Conservation (phyloP, 2,888 invertebrate genomes). For the Piscicola geometra region DNA sequence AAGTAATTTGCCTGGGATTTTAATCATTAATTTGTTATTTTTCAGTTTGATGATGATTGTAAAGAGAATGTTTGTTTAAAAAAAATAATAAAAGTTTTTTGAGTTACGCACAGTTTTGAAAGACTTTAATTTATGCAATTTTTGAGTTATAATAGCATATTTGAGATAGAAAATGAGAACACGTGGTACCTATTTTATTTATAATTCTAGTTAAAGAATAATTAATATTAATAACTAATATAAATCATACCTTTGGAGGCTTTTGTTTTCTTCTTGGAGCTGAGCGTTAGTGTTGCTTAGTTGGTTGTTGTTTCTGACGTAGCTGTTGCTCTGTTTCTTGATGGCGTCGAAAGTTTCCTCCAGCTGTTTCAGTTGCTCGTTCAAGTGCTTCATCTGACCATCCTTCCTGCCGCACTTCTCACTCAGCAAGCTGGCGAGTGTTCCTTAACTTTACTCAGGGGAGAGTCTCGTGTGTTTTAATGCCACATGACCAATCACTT, state of each 20-base stretch:
- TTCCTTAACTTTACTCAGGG: neutral
- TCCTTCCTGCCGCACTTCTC: neutral
- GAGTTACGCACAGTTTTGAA: too few species aligned
- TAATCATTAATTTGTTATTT: too few species aligned
- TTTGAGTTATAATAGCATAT: too few species aligned
- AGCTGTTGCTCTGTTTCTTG: neutral
- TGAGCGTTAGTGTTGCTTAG: neutral
- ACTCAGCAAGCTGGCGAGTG: neutral
- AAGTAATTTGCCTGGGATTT: too few species aligned
- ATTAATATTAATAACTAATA: neutral
- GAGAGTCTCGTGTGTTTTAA: neutral
- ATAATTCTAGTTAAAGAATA: too few species aligned
- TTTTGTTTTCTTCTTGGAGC: neutral
- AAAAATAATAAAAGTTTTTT: too few species aligned
- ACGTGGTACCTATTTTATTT: too few species aligned
- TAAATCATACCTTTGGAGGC: neutral
- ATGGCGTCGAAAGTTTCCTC: constrained; percentile 7
- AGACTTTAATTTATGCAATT: too few species aligned
- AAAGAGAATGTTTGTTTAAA: too few species aligned
- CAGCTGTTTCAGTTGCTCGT: neutral
- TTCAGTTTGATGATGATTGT: too few species aligned
- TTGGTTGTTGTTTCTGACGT: neutral
- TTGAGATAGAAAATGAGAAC: too few species aligned
- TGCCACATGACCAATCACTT: too few species aligned
- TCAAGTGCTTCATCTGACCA: neutral